Evolutionary conservation across 92 coral and sea anemone species (phyloP).

Genomic region (Palythoa heliodiscus): DNA sequence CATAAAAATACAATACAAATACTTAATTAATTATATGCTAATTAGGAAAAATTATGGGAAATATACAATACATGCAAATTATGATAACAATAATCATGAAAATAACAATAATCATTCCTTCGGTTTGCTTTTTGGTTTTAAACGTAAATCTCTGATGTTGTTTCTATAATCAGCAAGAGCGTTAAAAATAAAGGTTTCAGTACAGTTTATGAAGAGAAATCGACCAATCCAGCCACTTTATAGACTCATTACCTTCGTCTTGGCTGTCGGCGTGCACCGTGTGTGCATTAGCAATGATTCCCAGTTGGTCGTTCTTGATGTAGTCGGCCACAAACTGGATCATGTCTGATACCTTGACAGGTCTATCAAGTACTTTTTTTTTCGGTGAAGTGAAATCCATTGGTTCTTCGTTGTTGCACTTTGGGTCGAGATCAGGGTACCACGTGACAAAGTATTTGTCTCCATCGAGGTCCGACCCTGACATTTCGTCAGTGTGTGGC

Average conservation of each 20-base stretch:
- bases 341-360: conserved; percentile 83
- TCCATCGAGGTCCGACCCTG: conserved; percentile 97
- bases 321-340: conserved; percentile 90
- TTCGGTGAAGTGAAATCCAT: conserved; percentile 92
- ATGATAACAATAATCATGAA: background rate
- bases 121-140: background rate
- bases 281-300: conserved; percentile 92
- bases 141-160: too few species aligned
- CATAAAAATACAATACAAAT: too few species aligned
- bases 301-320: conserved; percentile 89
- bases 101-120: background rate
- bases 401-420: conserved; percentile 64
- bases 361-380: conserved; percentile 61
- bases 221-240: background rate
- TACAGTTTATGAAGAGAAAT: background rate
- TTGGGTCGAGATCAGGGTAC: conserved; percentile 69
- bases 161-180: too few species aligned
- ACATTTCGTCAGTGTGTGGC: conserved; percentile 96
- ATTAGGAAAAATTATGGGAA: background rate
- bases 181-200: background rate
- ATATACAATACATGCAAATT: too few species aligned
- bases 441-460: conserved; percentile 95
- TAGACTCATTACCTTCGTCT: conserved; percentile 50
- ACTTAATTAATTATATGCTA: too few species aligned
- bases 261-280: conserved; percentile 88